phyloP scores from a whole-genome alignment of 2,888 invertebrate genomes.

The Volucella inanis region DNA sequence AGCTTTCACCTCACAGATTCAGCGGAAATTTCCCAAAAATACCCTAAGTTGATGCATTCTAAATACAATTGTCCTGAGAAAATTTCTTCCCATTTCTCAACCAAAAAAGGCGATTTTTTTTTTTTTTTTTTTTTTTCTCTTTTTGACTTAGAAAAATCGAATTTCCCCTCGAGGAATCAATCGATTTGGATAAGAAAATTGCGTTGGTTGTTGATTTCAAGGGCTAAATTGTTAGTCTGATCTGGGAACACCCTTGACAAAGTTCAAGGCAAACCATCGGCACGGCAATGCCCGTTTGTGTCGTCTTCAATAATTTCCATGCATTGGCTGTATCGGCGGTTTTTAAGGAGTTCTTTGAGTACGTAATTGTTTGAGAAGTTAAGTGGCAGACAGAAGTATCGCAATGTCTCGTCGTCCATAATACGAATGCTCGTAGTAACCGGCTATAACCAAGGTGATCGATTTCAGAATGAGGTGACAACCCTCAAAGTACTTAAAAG shows the following conservation, averaged over 20 bases:
- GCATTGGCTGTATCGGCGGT: not conserved
- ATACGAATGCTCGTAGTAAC: too few species aligned
- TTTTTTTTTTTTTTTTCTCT: not conserved
- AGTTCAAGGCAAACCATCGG: constrained; percentile 61
- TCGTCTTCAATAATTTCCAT: constrained; percentile 29
- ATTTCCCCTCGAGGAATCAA: constrained; percentile 52
- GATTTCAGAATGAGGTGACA: not conserved
- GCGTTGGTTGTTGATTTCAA: constrained; percentile 4
- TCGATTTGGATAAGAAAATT: constrained; percentile 44
- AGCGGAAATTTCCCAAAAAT: constrained; percentile 30
- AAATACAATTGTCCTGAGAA: constrained; percentile 13
- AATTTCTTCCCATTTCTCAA: not conserved
- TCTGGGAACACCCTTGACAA: not conserved
- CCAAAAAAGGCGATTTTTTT: constrained; percentile 2
- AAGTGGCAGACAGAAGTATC: constrained; percentile 10
- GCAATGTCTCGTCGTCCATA: constrained; percentile 20
- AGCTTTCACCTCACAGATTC: constrained; percentile 59
- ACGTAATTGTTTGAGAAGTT: constrained; percentile 18
- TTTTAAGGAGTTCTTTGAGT: constrained; percentile 4
- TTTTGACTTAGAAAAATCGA: not conserved
- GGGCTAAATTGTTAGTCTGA: not conserved
- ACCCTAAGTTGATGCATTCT: not conserved
- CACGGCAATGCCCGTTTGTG: constrained; percentile 25
- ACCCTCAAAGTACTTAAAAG: constrained; percentile 5
- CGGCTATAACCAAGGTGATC: too few species aligned